Percentiles rank a stretch among this genome's conserved stretches.
These are phyloP conservation scores for Hippocampus comes DNA, from an alignment of 2,113 vertebrate genomes.

Conservation along the genomic window DNA sequence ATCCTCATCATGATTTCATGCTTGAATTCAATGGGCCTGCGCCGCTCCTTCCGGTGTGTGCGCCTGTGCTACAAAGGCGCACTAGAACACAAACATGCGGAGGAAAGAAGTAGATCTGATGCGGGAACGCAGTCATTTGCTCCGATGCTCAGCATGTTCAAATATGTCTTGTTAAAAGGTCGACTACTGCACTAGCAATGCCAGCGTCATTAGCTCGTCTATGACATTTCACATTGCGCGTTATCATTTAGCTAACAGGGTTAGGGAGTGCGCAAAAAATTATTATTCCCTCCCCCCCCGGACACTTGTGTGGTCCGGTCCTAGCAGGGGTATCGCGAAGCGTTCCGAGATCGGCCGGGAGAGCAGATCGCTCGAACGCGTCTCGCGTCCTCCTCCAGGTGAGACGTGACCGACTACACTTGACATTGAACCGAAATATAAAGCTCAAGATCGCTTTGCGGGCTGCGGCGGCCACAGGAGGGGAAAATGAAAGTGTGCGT, in stretches of 20 bases:
- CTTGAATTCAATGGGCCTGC: background rate
- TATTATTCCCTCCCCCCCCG: no score
- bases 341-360: background rate
- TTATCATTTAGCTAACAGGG: background rate
- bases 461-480: constrained; percentile 6
- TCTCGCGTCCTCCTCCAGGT: background rate
- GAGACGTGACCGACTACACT: background rate
- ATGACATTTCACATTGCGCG: background rate
- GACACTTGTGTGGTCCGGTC: no score
- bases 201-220: background rate
- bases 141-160: no score
- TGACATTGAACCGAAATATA: background rate
- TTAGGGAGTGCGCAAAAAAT: no score
- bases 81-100: background rate
- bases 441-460: constrained; percentile 17
- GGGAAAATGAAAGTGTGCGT: constrained; percentile 41
- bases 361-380: background rate
- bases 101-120: no score
- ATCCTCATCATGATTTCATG: background rate
- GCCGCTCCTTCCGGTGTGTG: background rate
- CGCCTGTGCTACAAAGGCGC: background rate
- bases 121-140: no score
- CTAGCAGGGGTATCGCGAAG: background rate
- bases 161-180: no score
- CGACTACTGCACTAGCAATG: no score